Percentiles rank a stretch among this genome's conserved stretches.
Evolutionary conservation across 1,140 invertebrate genomes (phyloP).

Genomic region (Drosophila baimaii): DNA sequence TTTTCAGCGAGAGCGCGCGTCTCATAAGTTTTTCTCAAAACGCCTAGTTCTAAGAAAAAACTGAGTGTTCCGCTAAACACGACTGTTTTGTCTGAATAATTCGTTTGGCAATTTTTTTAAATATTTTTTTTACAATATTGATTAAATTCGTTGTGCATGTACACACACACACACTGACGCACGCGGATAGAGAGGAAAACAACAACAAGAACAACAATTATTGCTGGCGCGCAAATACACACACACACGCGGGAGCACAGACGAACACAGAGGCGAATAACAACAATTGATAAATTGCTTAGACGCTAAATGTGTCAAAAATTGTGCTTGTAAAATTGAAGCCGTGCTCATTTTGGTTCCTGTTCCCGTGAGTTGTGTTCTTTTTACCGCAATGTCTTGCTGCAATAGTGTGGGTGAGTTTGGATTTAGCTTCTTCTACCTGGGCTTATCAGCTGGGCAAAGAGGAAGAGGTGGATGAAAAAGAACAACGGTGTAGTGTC

Average conservation of each 20-base stretch:
- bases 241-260: conserved; percentile 8
- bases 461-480: neutral
- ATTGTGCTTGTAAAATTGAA: conserved; percentile 14
- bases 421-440: neutral
- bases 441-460: conserved; percentile 26
- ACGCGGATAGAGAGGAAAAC: conserved; percentile 34
- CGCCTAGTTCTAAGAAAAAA: conserved; percentile 7
- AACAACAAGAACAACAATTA: conserved; percentile 33
- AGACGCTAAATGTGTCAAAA: conserved; percentile 50
- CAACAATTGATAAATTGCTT: conserved; percentile 46
- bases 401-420: conserved; percentile 36
- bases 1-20: conserved; percentile 20
- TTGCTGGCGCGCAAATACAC: conserved; percentile 53
- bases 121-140: conserved; percentile 38
- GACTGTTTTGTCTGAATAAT: conserved; percentile 4
- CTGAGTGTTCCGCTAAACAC: neutral
- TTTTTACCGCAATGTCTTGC: conserved; percentile 25
- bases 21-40: neutral
- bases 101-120: conserved; percentile 8
- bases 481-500: conserved; percentile 8
- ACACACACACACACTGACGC: conserved; percentile 18
- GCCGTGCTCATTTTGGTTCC: conserved; percentile 4
- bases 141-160: conserved; percentile 42
- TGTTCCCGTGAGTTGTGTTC: neutral
- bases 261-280: conserved; percentile 6